Percentiles rank a stretch among this genome's conserved stretches.
Evolutionary conservation across 2,113 vertebrate genomes (phyloP).

Genomic region (Phasianus colchicus): DNA sequence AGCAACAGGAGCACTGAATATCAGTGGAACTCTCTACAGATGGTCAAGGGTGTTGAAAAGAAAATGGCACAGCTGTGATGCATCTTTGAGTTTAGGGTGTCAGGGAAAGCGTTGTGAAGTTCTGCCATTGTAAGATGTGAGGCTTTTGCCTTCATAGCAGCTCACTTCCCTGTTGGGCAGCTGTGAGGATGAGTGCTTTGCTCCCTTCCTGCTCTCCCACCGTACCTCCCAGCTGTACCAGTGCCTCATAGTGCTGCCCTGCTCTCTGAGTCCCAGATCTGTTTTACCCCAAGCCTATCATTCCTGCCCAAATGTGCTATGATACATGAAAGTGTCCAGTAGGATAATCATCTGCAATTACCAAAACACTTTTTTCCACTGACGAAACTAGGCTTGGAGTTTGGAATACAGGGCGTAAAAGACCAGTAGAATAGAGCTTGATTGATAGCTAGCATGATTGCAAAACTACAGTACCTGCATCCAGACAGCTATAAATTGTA

Average conservation of each 20-base stretch:
- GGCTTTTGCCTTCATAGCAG: not conserved
- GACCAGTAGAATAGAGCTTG: slow-evolving; percentile 65
- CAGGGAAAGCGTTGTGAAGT: not conserved
- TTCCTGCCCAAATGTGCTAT: not conserved
- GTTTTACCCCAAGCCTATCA: not conserved
- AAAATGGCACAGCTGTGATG: fast-evolving
- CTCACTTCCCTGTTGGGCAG: not conserved
- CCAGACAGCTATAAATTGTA: slow-evolving; percentile 64
- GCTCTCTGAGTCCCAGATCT: not conserved
- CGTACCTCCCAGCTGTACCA: not conserved
- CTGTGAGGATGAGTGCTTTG: not conserved
- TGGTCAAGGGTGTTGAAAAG: fast-evolving
- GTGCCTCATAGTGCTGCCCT: not conserved
- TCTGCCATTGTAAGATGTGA: not conserved
- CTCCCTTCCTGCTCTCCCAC: not conserved
- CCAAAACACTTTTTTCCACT: slow-evolving; percentile 36
- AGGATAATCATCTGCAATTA: slow-evolving; percentile 47
- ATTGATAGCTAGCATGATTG: slow-evolving; percentile 70
- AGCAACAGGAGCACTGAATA: not conserved
- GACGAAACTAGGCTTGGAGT: slow-evolving; percentile 1
- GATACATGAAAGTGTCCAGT: not conserved
- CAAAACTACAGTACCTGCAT: slow-evolving; percentile 68
- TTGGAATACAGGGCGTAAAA: slow-evolving; percentile 56
- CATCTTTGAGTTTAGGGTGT: not conserved
- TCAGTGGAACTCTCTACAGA: not conserved